Conservation (phyloP, 2,797 vertebrate species). For the Liasis olivaceus region DNA sequence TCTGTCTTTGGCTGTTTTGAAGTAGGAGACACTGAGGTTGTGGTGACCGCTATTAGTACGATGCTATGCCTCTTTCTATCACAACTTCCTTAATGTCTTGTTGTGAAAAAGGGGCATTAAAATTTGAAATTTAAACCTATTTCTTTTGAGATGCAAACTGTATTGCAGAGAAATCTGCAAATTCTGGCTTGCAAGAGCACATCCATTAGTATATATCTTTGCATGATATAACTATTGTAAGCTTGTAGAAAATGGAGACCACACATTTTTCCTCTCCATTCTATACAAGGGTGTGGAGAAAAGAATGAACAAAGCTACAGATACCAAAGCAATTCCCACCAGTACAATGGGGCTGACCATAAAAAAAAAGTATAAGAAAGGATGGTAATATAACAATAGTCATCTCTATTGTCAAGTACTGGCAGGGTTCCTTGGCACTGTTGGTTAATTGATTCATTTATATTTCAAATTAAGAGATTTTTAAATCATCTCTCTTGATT, state of each 20-base stretch:
- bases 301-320: too few relatives aligned
- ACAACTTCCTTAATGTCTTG: background rate
- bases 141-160: background rate
- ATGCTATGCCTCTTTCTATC: background rate
- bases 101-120: background rate
- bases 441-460: too few relatives aligned
- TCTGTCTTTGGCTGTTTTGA: background rate
- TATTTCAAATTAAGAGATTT: too few relatives aligned
- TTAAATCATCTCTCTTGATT: slow-evolving; percentile 26
- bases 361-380: too few relatives aligned
- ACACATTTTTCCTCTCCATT: background rate
- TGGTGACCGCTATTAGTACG: background rate
- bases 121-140: background rate
- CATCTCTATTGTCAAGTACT: slow-evolving; percentile 20
- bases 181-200: background rate
- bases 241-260: background rate
- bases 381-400: slow-evolving; percentile 24
- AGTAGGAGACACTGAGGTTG: background rate
- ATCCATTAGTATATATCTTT: background rate
- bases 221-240: background rate
- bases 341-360: too few relatives aligned
- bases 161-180: background rate
- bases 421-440: background rate
- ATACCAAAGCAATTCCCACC: background rate
- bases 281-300: background rate